Conservation (phyloP, 2,113 vertebrate species). For the Atlantisia rogersi region DNA sequence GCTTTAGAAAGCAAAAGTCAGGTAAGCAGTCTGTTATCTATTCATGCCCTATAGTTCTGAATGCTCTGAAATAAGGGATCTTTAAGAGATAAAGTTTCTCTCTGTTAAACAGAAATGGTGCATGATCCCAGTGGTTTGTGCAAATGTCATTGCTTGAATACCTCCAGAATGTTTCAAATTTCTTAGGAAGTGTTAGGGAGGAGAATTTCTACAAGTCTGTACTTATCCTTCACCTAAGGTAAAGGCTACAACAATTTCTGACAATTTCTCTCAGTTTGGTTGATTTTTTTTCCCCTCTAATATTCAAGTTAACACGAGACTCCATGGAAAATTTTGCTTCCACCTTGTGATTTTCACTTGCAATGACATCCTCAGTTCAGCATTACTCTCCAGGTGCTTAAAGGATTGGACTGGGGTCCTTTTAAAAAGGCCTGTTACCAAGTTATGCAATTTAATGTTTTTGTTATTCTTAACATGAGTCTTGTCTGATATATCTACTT, state of each 20-base stretch:
- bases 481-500: not conserved
- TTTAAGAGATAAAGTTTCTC: not conserved
- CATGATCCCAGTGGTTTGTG: not conserved
- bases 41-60: not conserved
- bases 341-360: not conserved
- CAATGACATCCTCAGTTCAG: not conserved
- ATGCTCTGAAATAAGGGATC: not conserved
- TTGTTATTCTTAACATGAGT: not conserved
- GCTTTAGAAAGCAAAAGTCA: not conserved
- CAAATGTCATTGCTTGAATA: not conserved
- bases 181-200: not conserved
- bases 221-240: not conserved
- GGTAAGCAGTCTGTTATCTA: not conserved
- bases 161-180: not conserved
- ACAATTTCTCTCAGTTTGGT: not conserved
- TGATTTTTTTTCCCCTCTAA: not conserved
- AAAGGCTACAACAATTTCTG: not conserved
- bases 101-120: not conserved
- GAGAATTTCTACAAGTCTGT: not conserved
- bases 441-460: not conserved
- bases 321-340: not conserved
- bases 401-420: not conserved
- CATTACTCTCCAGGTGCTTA: not conserved
- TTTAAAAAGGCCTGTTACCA: not conserved
- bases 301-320: not conserved